These are phyloP conservation scores for Pedionomus torquatus DNA, from an alignment of 2,113 vertebrate genomes.

Conservation along the genomic window DNA sequence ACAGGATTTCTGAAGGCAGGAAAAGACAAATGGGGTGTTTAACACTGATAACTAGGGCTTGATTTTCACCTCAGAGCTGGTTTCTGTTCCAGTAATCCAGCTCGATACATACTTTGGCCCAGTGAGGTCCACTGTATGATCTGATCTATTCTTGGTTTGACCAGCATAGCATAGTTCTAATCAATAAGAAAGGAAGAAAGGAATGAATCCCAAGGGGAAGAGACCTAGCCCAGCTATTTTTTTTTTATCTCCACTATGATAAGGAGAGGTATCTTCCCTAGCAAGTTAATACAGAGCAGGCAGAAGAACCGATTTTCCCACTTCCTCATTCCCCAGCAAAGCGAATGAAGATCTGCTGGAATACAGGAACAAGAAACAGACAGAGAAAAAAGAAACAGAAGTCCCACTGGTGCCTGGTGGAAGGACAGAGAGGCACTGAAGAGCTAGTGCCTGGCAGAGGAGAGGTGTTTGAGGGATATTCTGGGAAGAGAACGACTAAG, in stretches of 20 bases:
- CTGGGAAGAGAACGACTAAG: slow-evolving; percentile 39
- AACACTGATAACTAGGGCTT: not conserved
- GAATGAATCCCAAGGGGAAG: not conserved
- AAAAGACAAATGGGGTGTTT: not conserved
- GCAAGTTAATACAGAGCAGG: slow-evolving; percentile 1
- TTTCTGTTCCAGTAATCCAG: not conserved
- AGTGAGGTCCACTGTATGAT: not conserved
- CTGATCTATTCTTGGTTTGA: not conserved
- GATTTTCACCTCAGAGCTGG: slow-evolving; percentile 15
- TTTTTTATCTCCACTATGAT: not conserved
- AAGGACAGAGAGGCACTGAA: slow-evolving; percentile 10
- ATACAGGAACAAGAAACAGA: slow-evolving; percentile 17
- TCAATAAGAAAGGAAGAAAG: not conserved
- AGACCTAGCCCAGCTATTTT: not conserved
- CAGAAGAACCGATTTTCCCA: slow-evolving; percentile 31
- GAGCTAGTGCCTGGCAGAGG: slow-evolving; percentile 8
- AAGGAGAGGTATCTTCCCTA: slow-evolving; percentile 2
- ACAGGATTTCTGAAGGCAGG: not conserved
- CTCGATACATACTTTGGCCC: not conserved
- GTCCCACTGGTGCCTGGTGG: not conserved
- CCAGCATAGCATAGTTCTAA: not conserved
- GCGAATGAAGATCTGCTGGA: not conserved
- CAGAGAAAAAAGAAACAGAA: not conserved
- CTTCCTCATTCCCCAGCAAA: not conserved
- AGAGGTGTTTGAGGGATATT: slow-evolving; percentile 49